phyloP scores from a whole-genome alignment of 1,140 invertebrate genomes.

The Sinella curviseta region DNA sequence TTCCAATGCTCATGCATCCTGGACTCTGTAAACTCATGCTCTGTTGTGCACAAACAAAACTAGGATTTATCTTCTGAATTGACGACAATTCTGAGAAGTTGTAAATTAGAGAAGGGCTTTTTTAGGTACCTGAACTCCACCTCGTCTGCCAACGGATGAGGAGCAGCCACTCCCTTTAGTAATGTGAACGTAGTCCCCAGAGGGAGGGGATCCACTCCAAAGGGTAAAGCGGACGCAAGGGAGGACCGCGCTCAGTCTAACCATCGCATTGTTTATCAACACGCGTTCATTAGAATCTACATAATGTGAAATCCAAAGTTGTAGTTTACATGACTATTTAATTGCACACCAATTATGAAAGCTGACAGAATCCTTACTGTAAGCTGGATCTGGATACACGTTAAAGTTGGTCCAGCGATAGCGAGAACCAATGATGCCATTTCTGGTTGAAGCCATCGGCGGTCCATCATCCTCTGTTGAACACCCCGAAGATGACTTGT shows the following conservation, averaged over 20 bases:
- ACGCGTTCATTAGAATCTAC: not conserved
- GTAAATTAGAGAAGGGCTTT: not conserved
- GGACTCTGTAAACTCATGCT: slow-evolving; percentile 61
- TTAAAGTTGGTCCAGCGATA: not conserved
- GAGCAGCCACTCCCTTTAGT: slow-evolving; percentile 50
- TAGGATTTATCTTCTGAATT: not conserved
- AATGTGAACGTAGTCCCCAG: not conserved
- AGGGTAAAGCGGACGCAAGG: not conserved
- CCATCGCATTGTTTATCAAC: not conserved
- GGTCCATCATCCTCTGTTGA: not conserved
- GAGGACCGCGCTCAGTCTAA: not conserved
- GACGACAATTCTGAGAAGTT: not conserved
- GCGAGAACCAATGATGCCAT: not conserved
- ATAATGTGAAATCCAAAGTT: too few relatives aligned
- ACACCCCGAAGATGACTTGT: not conserved
- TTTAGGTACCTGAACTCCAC: slow-evolving; percentile 58
- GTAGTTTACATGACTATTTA: slow-evolving; percentile 50
- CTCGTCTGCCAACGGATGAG: slow-evolving; percentile 60
- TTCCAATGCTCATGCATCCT: slow-evolving; percentile 59
- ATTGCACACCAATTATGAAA: too few relatives aligned
- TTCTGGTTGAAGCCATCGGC: not conserved
- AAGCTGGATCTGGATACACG: not conserved
- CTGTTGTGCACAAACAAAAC: not conserved
- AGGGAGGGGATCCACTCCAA: not conserved
- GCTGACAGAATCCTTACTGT: too few relatives aligned